These are phyloP conservation scores for Cephalopterus ornatus DNA, from an alignment of 2,113 vertebrate genomes.

Conservation along the genomic window DNA sequence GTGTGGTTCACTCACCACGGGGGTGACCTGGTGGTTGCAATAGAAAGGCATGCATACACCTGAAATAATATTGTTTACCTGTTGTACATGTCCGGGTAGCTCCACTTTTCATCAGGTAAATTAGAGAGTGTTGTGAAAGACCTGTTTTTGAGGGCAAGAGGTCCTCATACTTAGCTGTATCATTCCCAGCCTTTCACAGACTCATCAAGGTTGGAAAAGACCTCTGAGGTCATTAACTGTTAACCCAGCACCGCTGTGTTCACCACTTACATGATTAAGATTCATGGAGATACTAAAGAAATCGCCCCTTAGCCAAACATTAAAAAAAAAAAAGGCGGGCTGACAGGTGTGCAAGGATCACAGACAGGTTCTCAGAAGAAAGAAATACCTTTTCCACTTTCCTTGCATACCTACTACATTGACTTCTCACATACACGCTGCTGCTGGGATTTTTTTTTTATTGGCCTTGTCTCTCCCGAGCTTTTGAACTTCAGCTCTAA, in stretches of 20 bases:
- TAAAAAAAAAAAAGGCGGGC: neutral
- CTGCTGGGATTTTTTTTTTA: neutral
- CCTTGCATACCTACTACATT: neutral
- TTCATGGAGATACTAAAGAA: neutral
- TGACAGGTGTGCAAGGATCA: neutral
- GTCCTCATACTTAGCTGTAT: neutral
- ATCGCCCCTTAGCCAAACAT: neutral
- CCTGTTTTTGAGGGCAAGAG: neutral
- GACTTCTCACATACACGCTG: neutral
- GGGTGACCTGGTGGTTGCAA: neutral
- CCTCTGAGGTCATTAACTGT: neutral
- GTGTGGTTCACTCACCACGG: rapidly evolving
- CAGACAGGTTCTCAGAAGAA: neutral
- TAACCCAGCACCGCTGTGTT: neutral
- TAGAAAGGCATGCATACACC: neutral
- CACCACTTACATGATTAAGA: neutral
- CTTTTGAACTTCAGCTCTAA: conserved; percentile 28
- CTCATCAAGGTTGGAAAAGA: neutral
- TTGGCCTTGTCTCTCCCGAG: neutral
- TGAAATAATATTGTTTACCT: neutral
- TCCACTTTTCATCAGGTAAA: neutral
- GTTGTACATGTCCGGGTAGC: neutral
- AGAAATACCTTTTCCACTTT: neutral
- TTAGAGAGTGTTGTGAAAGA: neutral
- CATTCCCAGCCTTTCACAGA: neutral